These are phyloP conservation scores for Auanema sp. DNA, from an alignment of 2,888 invertebrate species.

Conservation along the genomic window DNA sequence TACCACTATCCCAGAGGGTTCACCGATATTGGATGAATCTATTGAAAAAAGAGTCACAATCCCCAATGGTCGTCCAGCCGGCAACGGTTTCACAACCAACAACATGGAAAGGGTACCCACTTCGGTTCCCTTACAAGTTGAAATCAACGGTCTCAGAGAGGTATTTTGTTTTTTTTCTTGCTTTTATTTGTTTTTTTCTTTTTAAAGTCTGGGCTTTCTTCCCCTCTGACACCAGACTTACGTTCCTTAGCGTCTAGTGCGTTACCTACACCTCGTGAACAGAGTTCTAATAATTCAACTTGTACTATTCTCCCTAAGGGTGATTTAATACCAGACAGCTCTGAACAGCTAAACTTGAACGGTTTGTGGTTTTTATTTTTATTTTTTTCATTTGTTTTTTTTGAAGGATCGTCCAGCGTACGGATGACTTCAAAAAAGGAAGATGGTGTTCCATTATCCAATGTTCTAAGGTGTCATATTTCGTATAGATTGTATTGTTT, in stretches of 20 bases:
- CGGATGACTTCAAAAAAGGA: too few species aligned
- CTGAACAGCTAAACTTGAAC: too few species aligned
- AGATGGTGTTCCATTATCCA: too few species aligned
- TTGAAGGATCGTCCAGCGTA: too few species aligned
- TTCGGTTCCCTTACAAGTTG: slow-evolving; percentile 14
- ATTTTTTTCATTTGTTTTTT: too few species aligned
- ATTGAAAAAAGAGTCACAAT: neutral
- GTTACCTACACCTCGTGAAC: too few species aligned
- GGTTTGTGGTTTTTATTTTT: too few species aligned
- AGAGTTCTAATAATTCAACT: too few species aligned
- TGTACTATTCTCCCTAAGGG: too few species aligned
- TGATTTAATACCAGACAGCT: too few species aligned
- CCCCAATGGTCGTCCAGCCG: neutral
- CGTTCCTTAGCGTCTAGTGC: neutral
- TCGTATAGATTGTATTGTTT: too few species aligned
- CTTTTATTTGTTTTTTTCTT: slow-evolving; percentile 2
- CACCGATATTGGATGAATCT: slow-evolving; percentile 9
- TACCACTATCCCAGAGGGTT: slow-evolving; percentile 11
- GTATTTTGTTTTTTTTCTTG: neutral
- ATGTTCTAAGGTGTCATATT: too few species aligned
- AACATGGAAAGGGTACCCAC: neutral
- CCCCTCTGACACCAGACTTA: slow-evolving; percentile 1
- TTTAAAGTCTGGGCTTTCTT: slow-evolving; percentile 1
- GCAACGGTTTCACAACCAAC: neutral
- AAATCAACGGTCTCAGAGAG: slow-evolving; percentile 17